A percentile compares a stretch with the other conserved stretches of the same genome.
Conservation (phyloP, 2,888 invertebrate species). For the Neoscelio sp. region DNA sequence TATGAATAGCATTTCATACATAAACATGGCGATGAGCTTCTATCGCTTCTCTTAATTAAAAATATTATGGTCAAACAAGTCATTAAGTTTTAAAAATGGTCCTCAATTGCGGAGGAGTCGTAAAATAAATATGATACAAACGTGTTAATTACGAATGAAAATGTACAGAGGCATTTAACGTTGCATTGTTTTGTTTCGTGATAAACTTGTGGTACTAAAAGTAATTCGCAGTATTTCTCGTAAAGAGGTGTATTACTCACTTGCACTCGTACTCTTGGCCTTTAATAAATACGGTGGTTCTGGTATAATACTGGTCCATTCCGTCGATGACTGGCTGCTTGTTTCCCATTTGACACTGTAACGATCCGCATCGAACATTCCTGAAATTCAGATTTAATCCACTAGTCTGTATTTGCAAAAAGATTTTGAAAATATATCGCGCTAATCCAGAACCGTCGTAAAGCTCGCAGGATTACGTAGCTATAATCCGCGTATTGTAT, state of each 20-base stretch:
- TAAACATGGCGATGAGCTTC: too few relatives aligned
- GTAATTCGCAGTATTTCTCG: slow-evolving; percentile 53
- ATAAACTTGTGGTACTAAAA: slow-evolving; percentile 32
- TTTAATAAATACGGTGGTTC: slow-evolving; percentile 95
- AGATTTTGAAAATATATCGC: slow-evolving; percentile 50
- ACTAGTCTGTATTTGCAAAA: slow-evolving; percentile 52
- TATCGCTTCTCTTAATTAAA: too few relatives aligned
- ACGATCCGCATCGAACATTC: slow-evolving; percentile 96
- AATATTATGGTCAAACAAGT: too few relatives aligned
- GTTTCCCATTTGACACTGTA: slow-evolving; percentile 96
- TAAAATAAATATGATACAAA: slow-evolving; percentile 28
- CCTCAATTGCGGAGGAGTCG: neutral
- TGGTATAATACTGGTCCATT: slow-evolving; percentile 92
- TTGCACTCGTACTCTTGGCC: slow-evolving; percentile 98
- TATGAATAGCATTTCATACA: too few relatives aligned
- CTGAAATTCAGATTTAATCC: slow-evolving; percentile 83
- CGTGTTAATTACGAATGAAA: slow-evolving; percentile 46
- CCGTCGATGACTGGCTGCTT: slow-evolving; percentile 91
- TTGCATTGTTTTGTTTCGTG: slow-evolving; percentile 31
- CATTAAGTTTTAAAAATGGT: neutral
- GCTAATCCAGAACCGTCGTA: slow-evolving; percentile 50
- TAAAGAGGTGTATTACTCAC: slow-evolving; percentile 85
- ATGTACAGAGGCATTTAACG: neutral
- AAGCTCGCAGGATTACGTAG: slow-evolving; percentile 60
- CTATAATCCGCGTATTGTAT: slow-evolving; percentile 58